Percentiles rank a stretch among this genome's conserved stretches.
Conservation (phyloP, 2,888 invertebrate species). For the Sabatieria punctata region DNA sequence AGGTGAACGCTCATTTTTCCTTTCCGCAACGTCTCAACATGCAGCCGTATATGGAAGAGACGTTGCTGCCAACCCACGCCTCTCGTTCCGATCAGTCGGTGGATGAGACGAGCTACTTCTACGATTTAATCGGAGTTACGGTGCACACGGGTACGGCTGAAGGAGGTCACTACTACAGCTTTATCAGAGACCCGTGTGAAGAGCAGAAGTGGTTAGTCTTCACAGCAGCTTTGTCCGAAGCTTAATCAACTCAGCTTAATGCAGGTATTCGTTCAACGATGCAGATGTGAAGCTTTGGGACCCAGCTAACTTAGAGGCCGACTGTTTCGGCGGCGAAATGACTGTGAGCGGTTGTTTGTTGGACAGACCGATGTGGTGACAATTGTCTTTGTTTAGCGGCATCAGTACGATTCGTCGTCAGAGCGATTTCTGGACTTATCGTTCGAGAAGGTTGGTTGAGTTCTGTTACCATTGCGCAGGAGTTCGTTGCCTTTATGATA, state of each 20-base stretch:
- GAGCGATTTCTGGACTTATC: slow-evolving; percentile 95
- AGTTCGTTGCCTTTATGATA: too few species aligned
- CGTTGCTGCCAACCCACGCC: slow-evolving; percentile 51
- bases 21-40: slow-evolving; percentile 81
- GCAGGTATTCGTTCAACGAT: slow-evolving; percentile 35
- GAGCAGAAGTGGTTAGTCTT: neutral
- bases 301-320: slow-evolving; percentile 77
- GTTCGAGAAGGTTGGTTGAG: slow-evolving; percentile 72
- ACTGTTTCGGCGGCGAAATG: slow-evolving; percentile 95
- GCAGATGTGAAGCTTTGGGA: slow-evolving; percentile 61
- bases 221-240: neutral
- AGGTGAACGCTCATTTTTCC: slow-evolving; percentile 83
- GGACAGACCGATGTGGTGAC: too few species aligned
- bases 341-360: too few species aligned
- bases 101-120: slow-evolving; percentile 27
- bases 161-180: slow-evolving; percentile 85
- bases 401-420: slow-evolving; percentile 80
- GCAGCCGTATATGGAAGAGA: slow-evolving; percentile 83
- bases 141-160: slow-evolving; percentile 96
- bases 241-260: neutral
- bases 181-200: slow-evolving; percentile 46
- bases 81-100: neutral
- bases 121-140: slow-evolving; percentile 77
- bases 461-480: too few species aligned
- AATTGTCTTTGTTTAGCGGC: slow-evolving; percentile 32